Percentiles rank a stretch among this genome's conserved stretches.
These are phyloP conservation scores for Rhopalosiphum nymphaeae DNA, from an alignment of 2,888 invertebrate genomes.

Conservation along the genomic window DNA sequence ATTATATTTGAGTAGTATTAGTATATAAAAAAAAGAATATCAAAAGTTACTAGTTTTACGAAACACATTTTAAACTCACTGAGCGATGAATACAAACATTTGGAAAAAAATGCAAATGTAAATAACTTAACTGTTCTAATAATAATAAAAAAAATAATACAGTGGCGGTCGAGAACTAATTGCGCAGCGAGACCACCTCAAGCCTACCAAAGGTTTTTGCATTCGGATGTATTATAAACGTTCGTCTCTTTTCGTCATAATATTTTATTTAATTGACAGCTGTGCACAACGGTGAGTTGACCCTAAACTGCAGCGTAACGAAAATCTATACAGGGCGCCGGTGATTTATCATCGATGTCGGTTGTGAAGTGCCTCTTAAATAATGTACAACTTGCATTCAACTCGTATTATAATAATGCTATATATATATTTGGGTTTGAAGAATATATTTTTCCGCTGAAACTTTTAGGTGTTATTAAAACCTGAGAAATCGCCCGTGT, in stretches of 20 bases:
- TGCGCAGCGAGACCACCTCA: not conserved
- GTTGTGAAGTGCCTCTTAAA: conserved; percentile 33
- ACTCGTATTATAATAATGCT: conserved; percentile 1
- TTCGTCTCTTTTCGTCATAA: not conserved
- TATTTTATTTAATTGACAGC: conserved; percentile 19
- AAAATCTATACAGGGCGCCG: not conserved
- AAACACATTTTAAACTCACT: not conserved
- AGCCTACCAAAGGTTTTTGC: not conserved
- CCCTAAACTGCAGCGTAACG: not conserved
- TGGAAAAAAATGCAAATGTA: not conserved
- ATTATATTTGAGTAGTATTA: not conserved
- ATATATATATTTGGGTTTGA: not conserved
- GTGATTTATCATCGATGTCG: conserved; percentile 50
- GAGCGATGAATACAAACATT: not conserved
- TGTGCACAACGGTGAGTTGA: not conserved
- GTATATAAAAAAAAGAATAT: not conserved
- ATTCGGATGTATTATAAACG: not conserved
- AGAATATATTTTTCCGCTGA: conserved; percentile 30
- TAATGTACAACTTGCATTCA: conserved; percentile 40
- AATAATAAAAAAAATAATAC: not conserved
- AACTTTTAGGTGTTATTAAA: conserved; percentile 52
- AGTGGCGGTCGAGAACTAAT: not conserved
- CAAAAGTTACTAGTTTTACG: not conserved
- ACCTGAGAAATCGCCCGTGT: conserved; percentile 13
- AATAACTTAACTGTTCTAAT: not conserved